Conservation (phyloP, 2,888 invertebrate species). For the Lumbricus terrestris region DNA sequence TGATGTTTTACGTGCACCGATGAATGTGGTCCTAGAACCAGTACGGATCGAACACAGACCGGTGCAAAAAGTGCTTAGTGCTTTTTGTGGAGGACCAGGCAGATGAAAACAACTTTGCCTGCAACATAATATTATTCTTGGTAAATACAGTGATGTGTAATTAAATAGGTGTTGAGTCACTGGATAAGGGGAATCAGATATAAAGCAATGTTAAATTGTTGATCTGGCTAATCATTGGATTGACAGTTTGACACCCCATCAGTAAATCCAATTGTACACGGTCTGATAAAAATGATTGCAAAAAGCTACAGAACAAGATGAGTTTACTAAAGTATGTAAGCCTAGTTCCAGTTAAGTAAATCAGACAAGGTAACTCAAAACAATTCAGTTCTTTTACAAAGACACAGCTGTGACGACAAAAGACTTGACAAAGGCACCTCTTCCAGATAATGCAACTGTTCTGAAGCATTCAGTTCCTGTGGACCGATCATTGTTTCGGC, state of each 20-base stretch:
- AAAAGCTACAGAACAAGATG: background rate
- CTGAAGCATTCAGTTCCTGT: no score
- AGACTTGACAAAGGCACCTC: no score
- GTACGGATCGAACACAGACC: background rate
- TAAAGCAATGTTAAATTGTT: background rate
- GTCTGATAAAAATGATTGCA: background rate
- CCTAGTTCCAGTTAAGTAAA: no score
- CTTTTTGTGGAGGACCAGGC: background rate
- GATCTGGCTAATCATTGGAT: background rate
- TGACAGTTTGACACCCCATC: background rate
- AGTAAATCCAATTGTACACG: background rate
- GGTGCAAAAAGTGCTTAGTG: background rate
- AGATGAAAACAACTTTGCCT: background rate
- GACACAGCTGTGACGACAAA: no score
- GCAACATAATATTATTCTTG: background rate
- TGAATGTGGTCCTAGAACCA: background rate
- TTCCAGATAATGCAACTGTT: no score
- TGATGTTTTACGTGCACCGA: background rate
- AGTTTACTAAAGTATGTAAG: background rate
- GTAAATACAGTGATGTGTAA: background rate
- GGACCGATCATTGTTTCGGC: no score
- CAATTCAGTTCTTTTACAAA: no score
- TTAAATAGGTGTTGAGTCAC: background rate
- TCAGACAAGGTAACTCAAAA: no score
- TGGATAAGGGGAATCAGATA: background rate